phyloP scores from a whole-genome alignment of 2,113 vertebrate species.

The Jacana jacana region DNA sequence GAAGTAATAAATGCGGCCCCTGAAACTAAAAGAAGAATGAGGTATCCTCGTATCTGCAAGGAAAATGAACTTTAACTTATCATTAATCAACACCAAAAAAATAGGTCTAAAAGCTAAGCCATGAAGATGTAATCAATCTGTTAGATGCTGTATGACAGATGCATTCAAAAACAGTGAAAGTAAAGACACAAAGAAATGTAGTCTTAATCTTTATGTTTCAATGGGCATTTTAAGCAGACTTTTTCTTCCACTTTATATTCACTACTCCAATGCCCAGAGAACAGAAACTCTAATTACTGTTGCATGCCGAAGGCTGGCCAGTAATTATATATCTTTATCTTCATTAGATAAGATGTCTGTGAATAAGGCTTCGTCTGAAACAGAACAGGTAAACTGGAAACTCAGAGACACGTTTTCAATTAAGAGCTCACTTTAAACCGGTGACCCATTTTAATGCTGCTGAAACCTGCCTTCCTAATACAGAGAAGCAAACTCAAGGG shows the following conservation, averaged over 20 bases:
- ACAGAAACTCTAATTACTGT: slow-evolving; percentile 45
- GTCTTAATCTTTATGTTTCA: background rate
- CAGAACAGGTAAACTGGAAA: background rate
- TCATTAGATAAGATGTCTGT: slow-evolving; percentile 2
- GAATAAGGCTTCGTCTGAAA: background rate
- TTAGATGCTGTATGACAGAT: background rate
- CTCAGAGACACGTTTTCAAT: background rate
- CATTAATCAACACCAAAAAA: background rate
- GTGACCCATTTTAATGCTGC: background rate
- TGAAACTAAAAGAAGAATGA: background rate
- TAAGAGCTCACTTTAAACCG: background rate
- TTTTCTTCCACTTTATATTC: background rate
- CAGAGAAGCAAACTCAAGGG: background rate
- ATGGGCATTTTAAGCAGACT: background rate
- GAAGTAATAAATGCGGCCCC: background rate
- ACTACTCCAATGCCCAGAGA: background rate
- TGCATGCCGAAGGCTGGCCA: background rate
- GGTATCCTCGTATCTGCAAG: background rate
- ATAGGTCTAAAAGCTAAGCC: background rate
- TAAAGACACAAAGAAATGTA: background rate
- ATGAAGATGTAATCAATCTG: background rate
- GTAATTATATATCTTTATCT: slow-evolving; percentile 38
- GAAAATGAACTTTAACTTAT: slow-evolving; percentile 24
- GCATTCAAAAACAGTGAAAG: background rate
- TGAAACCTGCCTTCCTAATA: background rate